A percentile compares a stretch with the other conserved stretches of the same genome.
Conservation (phyloP, 2,888 invertebrate species). For the Ormyrus rosae region DNA sequence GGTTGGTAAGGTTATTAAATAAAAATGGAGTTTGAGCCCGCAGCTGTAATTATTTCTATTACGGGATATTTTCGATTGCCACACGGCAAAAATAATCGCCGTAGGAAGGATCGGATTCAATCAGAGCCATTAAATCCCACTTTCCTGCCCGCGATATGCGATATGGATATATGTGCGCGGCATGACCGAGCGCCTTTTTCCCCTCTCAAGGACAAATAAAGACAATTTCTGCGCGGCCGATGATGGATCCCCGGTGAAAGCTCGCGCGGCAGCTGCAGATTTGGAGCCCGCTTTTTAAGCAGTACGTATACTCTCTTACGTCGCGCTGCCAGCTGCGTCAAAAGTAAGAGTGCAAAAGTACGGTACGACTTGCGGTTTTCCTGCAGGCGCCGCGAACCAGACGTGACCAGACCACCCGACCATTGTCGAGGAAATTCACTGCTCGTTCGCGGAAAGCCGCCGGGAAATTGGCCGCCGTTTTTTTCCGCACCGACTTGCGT, state of each 20-base stretch:
- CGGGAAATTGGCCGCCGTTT: not conserved
- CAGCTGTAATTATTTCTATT: slow-evolving; percentile 4
- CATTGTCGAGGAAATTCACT: slow-evolving; percentile 12
- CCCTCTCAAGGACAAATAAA: slow-evolving; percentile 29
- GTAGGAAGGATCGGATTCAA: slow-evolving; percentile 31
- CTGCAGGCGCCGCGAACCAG: not conserved
- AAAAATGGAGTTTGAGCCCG: not conserved
- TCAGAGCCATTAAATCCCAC: slow-evolving; percentile 32
- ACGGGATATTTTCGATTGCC: slow-evolving; percentile 17
- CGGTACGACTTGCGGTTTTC: not conserved
- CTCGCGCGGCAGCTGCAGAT: not conserved
- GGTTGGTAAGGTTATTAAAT: slow-evolving; percentile 8
- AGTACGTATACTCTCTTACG: not conserved
- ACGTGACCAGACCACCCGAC: not conserved
- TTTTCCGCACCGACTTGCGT: too few relatives aligned
- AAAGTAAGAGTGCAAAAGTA: slow-evolving; percentile 24
- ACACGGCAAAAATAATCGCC: not conserved
- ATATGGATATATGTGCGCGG: not conserved
- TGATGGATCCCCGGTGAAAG: slow-evolving; percentile 33
- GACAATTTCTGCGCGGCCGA: slow-evolving; percentile 3
- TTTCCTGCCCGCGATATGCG: slow-evolving; percentile 4
- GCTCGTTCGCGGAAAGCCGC: not conserved
- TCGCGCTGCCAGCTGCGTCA: not conserved
- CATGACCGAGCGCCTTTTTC: slow-evolving; percentile 3
- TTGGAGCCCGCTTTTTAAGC: slow-evolving; percentile 11